phyloP scores from a whole-genome alignment of 2,113 vertebrate species.

The Halcyon senegalensis region DNA sequence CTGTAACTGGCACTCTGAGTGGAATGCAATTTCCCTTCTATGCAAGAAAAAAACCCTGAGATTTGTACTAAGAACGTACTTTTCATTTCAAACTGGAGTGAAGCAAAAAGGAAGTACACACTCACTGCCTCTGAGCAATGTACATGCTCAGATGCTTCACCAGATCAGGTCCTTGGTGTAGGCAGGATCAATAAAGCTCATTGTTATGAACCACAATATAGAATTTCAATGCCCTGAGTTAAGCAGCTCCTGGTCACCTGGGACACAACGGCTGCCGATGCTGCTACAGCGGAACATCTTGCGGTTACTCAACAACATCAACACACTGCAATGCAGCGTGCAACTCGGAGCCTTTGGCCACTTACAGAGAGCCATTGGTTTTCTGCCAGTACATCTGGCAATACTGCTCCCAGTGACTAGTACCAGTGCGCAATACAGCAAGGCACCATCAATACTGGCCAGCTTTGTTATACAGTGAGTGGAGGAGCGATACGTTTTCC shows the following conservation, averaged over 20 bases:
- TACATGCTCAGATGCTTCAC: not conserved
- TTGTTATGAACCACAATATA: constrained; percentile 2
- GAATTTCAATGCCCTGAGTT: constrained; percentile 15
- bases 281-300: not conserved
- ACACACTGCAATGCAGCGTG: not conserved
- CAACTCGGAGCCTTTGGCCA: not conserved
- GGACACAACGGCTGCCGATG: not conserved
- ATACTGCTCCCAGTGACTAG: not conserved
- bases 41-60: not conserved
- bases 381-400: constrained; percentile 29
- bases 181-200: constrained; percentile 23
- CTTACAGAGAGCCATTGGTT: not conserved
- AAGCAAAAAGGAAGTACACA: not conserved
- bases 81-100: not conserved
- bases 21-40: not conserved
- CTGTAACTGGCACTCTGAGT: not conserved
- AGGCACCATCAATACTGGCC: not conserved
- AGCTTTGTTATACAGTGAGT: not conserved
- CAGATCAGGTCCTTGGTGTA: not conserved
- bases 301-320: not conserved
- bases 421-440: not conserved
- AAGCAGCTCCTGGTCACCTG: constrained; percentile 28
- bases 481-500: accelerated
- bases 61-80: not conserved
- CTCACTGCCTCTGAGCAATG: not conserved